Base-by-base conservation (phyloP, 2,888 invertebrate genomes). In the Hypena proboscidalis region DNA sequence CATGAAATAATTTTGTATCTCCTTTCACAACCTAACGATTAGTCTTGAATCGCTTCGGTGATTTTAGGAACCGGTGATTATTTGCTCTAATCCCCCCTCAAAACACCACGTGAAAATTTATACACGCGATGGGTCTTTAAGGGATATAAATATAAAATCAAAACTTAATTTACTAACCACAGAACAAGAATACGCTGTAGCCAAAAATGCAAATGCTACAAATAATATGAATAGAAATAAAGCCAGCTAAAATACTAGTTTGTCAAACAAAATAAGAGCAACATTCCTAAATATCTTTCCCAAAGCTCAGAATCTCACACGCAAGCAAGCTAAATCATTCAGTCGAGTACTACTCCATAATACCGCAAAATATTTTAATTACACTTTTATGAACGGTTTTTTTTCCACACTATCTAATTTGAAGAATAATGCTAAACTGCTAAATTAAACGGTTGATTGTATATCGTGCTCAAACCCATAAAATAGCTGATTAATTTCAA, bases 81-180 rank as follows among this genome's bases (percentile, higher is more conserved):
- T 25, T 59, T 63, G 38, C 23, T 80, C 1, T 85, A 61, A 84
- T 85, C 84, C 85, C 81, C 66, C 78, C 83, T 85, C 83, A 85
- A 78, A 84, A 74, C 82, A 73, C 52, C 74, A 68, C 70, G 70
- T 54, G 69, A 49, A 45, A 52, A 52, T 72, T 58, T 22, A 4
- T 52, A 66, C 74, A 64, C 68, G 70, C 56, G 70, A 66, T 70
- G 80, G 74, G 84, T 83, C 80, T 80, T 56, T 26, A 74, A 66
- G 77, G 83, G 83, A 82, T 77, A 57, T 42, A 7, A 1, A 7
- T 14, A 17, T 7, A 11, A 20, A 11, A 3, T 0, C 13, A 13
- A 3, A 8, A 29, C 29, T 9, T 5, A 15, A 15, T 26, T 14
- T 4, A 26, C 13, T n/a, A n/a, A n/a, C n/a, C n/a, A n/a, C n/a